Evolutionary conservation across 2,113 vertebrate genomes (phyloP).

Genomic region (Forbesichthys agassizii): DNA sequence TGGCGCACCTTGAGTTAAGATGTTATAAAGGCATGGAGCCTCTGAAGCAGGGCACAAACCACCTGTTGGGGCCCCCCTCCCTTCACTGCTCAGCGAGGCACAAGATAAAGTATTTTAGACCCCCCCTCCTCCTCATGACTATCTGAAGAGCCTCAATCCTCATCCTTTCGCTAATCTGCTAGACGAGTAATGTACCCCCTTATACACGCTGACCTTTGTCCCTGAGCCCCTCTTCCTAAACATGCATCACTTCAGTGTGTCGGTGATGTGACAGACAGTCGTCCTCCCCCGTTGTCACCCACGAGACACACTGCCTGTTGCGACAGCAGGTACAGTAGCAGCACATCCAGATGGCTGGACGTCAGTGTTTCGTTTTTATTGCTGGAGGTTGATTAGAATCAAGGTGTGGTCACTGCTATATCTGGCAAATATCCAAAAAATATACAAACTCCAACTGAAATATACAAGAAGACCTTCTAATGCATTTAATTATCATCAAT

Average conservation of each 20-base stretch:
- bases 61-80: constrained; percentile 62
- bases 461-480: too few species aligned
- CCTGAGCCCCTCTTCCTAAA: constrained; percentile 34
- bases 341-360: constrained; percentile 50
- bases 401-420: too few species aligned
- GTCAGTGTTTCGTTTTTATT: constrained; percentile 61
- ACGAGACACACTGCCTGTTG: constrained; percentile 36
- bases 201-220: constrained; percentile 18
- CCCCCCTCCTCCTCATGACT: constrained; percentile 64
- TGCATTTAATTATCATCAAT: too few species aligned
- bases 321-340: constrained; percentile 39
- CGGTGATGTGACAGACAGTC: constrained; percentile 47
- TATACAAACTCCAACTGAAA: too few species aligned
- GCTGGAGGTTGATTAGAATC: constrained; percentile 20
- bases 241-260: constrained; percentile 59
- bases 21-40: constrained; percentile 46
- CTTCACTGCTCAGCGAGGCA: constrained; percentile 63
- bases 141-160: constrained; percentile 54
- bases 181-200: constrained; percentile 58
- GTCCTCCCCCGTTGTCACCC: constrained; percentile 38
- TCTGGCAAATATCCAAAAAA: too few species aligned
- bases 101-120: constrained; percentile 66
- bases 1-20: constrained; percentile 39
- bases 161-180: constrained; percentile 51
- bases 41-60: constrained; percentile 56